A percentile compares a stretch with the other conserved stretches of the same genome.
Evolutionary conservation across 2,797 vertebrate genomes (phyloP).

Genomic region (Crocodylus rhombifer): DNA sequence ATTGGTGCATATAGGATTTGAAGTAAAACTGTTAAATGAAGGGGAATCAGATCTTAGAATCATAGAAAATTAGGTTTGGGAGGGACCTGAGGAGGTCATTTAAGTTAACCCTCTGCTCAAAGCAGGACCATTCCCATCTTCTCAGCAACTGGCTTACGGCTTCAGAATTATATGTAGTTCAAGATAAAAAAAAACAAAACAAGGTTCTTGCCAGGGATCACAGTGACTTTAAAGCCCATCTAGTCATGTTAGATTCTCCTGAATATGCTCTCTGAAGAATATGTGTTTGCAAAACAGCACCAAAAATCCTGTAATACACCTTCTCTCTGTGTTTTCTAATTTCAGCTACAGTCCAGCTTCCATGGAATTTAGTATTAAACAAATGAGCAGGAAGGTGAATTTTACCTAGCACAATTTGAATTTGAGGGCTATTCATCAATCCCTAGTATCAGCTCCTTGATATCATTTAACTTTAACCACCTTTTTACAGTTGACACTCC

Average conservation of each 20-base stretch:
- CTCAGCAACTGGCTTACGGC: constrained; percentile 38
- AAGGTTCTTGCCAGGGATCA: constrained; percentile 10
- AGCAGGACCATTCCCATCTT: not conserved
- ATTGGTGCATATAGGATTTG: constrained; percentile 33
- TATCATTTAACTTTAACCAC: not conserved
- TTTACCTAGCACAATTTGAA: not conserved
- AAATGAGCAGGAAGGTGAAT: not conserved
- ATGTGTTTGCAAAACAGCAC: not conserved
- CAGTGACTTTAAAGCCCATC: not conserved
- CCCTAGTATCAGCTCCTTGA: not conserved
- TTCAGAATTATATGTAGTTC: constrained; percentile 35
- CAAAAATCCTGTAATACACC: not conserved
- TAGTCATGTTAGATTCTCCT: not conserved
- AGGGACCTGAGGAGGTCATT: too few relatives aligned
- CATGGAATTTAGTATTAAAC: not conserved
- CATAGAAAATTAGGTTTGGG: too few relatives aligned
- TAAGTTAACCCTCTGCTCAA: too few relatives aligned
- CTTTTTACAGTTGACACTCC: not conserved
- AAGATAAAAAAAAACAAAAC: constrained; percentile 50
- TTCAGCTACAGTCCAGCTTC: not conserved
- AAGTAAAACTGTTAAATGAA: constrained; percentile 36
- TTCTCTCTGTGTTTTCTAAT: not conserved
- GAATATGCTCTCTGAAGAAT: not conserved
- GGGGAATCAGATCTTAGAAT: constrained; percentile 10
- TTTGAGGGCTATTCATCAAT: not conserved